Conservation (phyloP, 2,888 invertebrate genomes). For the Geophilus truncorum region DNA sequence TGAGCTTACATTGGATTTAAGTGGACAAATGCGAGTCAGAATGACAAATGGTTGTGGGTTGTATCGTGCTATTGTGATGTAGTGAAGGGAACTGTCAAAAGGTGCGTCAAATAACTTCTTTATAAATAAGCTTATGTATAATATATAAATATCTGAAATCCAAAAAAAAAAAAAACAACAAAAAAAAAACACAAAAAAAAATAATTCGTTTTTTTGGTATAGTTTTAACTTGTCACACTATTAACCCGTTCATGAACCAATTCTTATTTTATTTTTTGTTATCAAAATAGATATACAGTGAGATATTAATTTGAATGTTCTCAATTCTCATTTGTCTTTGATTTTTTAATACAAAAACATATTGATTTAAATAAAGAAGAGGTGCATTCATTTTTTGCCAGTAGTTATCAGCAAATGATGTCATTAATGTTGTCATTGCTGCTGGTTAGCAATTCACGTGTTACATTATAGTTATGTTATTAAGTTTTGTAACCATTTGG, state of each 20-base stretch:
- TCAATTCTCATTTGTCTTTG: constrained; percentile 1
- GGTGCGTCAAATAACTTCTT: constrained; percentile 25
- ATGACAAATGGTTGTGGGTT: not conserved
- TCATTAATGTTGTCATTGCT: constrained; percentile 22
- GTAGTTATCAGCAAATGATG: constrained; percentile 25
- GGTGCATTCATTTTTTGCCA: constrained; percentile 22
- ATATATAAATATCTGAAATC: constrained; percentile 13
- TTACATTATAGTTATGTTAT: constrained; percentile 22
- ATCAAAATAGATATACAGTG: not conserved
- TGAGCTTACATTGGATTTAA: not conserved
- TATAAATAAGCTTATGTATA: constrained; percentile 27
- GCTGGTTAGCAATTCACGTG: constrained; percentile 19
- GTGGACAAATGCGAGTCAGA: not conserved
- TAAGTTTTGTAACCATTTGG: constrained; percentile 18
- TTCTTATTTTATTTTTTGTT: not conserved
- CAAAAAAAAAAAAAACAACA: no score
- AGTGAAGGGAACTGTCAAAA: not conserved
- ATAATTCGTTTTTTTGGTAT: constrained; percentile 8
- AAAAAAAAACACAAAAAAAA: no score
- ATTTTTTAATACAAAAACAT: not conserved
- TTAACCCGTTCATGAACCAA: constrained; percentile 2
- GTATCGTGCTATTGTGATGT: not conserved
- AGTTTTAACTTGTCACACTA: constrained; percentile 19
- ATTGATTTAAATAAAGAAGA: not conserved
- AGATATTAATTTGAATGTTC: constrained; percentile 27